Evolutionary conservation across 1,140 invertebrate species (phyloP), one percentile per base, ranked within the genome.

Genomic region (Drosophila asahinai): DNA sequence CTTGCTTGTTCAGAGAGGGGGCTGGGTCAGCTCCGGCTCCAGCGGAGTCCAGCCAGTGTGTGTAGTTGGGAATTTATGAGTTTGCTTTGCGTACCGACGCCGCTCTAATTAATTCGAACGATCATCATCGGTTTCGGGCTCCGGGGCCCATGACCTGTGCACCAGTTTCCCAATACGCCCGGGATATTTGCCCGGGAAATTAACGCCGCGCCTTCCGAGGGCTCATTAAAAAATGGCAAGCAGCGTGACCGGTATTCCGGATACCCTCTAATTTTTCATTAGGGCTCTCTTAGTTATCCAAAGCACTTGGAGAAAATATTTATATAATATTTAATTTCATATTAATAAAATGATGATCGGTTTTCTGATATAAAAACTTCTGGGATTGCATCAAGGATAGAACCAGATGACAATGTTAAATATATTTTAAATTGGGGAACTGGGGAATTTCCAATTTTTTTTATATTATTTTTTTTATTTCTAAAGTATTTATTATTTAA

Each of bases 81-180:
- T 73, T 73, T 61, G 47, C 71, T 61, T 73, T 61, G 33, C 38
- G 71, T 43, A 43, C 51, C 64, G 36, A 40, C 8, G 64, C 54
- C 58, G 83, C 81, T 89, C 77, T 87, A 87, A 87, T 87, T 87
- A 89, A 87, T 87, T 87, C 76, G 45, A 86, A 72, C 62, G 66
- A 74, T 63, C 52, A 38, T 33, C 40, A 47, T 58, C 42, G 42
- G 33, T 15, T 40, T 30, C 5, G 45, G 22, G 30, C 25, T 58
- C 52, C 33, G 55, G 11, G 51, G 52, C 48, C 65, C 62, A 59
- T 61, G 71, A 73, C 71, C 71, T 73, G 71, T 73, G 71, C 70
- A 60, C 67, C 47, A 68, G 47, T 61, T 73, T 52, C 47, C 55
- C 71, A 60, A 73, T 38, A 40, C 5, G 7, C 12, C 15, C 62